phyloP scores from a whole-genome alignment of 2,888 invertebrate species.

The Formica aserva region DNA sequence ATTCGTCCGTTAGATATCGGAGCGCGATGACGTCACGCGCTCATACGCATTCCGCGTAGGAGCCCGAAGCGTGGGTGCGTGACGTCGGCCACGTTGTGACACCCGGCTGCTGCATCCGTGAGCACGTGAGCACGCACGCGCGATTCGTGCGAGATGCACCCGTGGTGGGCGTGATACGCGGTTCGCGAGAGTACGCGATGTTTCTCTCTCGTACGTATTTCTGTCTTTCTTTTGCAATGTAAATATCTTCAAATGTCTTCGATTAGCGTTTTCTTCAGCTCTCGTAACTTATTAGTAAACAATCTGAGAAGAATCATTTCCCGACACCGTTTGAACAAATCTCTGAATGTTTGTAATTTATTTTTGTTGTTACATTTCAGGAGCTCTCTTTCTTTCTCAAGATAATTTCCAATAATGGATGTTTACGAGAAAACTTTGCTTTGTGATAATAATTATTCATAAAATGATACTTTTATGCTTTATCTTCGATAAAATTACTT shows the following conservation, averaged over 20 bases:
- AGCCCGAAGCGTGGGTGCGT: slow-evolving; percentile 41
- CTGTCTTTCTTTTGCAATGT: background rate
- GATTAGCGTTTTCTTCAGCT: background rate
- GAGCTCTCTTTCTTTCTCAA: background rate
- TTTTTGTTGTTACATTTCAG: background rate
- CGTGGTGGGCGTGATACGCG: slow-evolving; percentile 38
- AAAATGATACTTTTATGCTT: slow-evolving; percentile 26
- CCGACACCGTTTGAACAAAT: slow-evolving; percentile 17
- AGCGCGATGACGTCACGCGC: slow-evolving; percentile 36
- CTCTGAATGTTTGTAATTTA: background rate
- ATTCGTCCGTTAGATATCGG: slow-evolving; percentile 47
- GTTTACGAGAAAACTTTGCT: background rate
- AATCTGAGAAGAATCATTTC: background rate
- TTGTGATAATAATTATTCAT: background rate
- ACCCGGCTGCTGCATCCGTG: slow-evolving; percentile 62
- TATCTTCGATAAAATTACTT: slow-evolving; percentile 23
- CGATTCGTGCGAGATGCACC: slow-evolving; percentile 38
- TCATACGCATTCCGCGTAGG: slow-evolving; percentile 43
- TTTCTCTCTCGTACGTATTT: slow-evolving; percentile 3
- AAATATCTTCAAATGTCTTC: background rate
- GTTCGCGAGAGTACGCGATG: slow-evolving; percentile 31
- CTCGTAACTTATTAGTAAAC: background rate
- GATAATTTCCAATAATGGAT: background rate
- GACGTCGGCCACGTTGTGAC: slow-evolving; percentile 69
- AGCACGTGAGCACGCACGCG: slow-evolving; percentile 70